Percentiles rank a stretch among this genome's conserved stretches.
Conservation (phyloP, 1,140 invertebrate species). For the Aphidius gifuensis region DNA sequence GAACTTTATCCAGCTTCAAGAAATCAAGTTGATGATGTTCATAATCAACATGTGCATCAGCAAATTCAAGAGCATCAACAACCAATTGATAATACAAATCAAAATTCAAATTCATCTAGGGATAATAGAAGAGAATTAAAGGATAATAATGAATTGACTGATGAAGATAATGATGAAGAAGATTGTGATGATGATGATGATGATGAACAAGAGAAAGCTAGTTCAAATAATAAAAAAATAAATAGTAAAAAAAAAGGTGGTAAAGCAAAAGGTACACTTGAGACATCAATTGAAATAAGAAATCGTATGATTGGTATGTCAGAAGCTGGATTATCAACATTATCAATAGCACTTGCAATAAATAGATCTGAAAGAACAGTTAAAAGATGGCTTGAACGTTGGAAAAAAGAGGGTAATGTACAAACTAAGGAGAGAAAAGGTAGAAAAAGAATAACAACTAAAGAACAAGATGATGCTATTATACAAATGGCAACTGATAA, state of each 20-base stretch:
- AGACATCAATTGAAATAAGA: conserved; percentile 52
- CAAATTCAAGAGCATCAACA: conserved; percentile 24
- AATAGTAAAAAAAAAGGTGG: conserved; percentile 48
- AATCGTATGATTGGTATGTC: conserved; percentile 56
- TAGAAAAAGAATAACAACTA: conserved; percentile 50
- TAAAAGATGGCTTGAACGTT: conserved; percentile 52
- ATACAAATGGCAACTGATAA: conserved; percentile 51
- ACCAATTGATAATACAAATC: conserved; percentile 20
- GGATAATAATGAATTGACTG: conserved; percentile 36
- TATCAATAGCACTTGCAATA: conserved; percentile 52
- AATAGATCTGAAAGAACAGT: conserved; percentile 54
- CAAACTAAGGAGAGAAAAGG: conserved; percentile 54
- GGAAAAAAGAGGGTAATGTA: conserved; percentile 53
- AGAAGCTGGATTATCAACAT: conserved; percentile 51
- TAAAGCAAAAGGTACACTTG: conserved; percentile 50
- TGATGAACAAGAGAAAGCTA: conserved; percentile 1
- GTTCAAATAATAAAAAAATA: conserved; percentile 34
- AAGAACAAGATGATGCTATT: conserved; percentile 52
- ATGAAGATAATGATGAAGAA: conserved; percentile 25
- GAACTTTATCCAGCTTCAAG: conserved; percentile 31
- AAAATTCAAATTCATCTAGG: neutral
- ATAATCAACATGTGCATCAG: conserved; percentile 27
- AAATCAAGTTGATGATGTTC: conserved; percentile 28
- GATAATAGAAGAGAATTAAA: conserved; percentile 29
- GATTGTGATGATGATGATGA: conserved; percentile 24